Conservation (phyloP, 1,140 invertebrate species). For the Neodiprion virginianus region DNA sequence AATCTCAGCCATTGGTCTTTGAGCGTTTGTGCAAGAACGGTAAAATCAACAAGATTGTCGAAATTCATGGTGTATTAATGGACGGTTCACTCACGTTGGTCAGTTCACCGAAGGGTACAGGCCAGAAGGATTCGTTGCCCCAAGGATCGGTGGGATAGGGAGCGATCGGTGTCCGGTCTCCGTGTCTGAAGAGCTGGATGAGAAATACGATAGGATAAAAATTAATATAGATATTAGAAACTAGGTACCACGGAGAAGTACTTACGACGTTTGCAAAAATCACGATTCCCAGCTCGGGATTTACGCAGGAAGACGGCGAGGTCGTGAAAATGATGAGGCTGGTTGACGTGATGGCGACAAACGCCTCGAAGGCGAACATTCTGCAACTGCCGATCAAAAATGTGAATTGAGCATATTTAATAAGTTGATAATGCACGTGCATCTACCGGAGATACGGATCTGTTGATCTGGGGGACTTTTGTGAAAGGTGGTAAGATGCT, state of each 20-base stretch:
- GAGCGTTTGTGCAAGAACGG: too few relatives aligned
- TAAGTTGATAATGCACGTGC: too few relatives aligned
- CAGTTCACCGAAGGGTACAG: constrained; percentile 78
- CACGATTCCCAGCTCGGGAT: constrained; percentile 38
- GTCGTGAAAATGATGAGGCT: too few relatives aligned
- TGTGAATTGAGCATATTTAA: too few relatives aligned
- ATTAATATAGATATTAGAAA: constrained; percentile 18
- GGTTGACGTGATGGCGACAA: too few relatives aligned
- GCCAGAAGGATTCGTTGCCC: constrained; percentile 72
- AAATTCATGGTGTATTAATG: neutral
- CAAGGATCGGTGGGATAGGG: constrained; percentile 83
- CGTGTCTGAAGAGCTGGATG: constrained; percentile 76
- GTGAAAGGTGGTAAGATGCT: too few relatives aligned
- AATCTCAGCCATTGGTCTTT: too few relatives aligned
- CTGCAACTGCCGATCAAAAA: too few relatives aligned
- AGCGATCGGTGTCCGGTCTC: constrained; percentile 79
- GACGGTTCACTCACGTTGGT: constrained; percentile 71
- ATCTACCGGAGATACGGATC: too few relatives aligned
- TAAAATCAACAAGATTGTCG: too few relatives aligned
- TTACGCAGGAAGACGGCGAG: constrained; percentile 14
- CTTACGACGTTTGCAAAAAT: constrained; percentile 51
- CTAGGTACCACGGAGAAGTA: constrained; percentile 19
- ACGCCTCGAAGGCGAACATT: too few relatives aligned
- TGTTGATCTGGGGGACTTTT: too few relatives aligned
- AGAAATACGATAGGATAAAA: constrained; percentile 24